Evolutionary conservation across 2,113 vertebrate genomes (phyloP).

Genomic region (Neomonachus schauinslandi): DNA sequence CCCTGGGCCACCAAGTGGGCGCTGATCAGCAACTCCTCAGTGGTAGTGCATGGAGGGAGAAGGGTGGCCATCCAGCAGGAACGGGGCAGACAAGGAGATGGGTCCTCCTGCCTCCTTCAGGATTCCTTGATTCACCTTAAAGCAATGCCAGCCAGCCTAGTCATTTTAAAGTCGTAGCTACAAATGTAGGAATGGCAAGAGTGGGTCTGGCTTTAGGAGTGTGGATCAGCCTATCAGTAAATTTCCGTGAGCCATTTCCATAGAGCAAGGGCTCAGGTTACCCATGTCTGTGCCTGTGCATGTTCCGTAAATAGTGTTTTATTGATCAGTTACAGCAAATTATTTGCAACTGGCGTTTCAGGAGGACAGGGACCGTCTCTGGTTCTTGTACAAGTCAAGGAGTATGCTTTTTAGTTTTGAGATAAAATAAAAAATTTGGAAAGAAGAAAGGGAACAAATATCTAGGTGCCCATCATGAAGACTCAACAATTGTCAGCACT

Average conservation of each 20-base stretch:
- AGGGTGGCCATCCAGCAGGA: rapidly evolving
- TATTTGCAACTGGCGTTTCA: neutral
- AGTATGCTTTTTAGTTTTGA: neutral
- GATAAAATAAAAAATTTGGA: neutral
- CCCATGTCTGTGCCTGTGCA: neutral
- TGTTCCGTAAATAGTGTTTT: neutral
- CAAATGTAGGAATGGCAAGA: constrained; percentile 64
- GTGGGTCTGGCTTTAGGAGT: neutral
- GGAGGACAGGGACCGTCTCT: neutral
- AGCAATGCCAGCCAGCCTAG: constrained; percentile 76
- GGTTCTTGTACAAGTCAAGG: neutral
- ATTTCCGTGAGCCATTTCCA: neutral
- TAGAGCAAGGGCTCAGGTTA: too few relatives aligned
- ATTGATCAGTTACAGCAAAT: neutral
- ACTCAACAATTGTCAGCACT: neutral
- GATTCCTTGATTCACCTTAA: constrained; percentile 69
- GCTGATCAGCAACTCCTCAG: neutral
- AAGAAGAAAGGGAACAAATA: neutral
- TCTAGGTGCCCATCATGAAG: neutral
- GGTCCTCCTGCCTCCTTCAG: neutral
- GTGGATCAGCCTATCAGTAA: neutral
- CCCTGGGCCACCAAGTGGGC: neutral
- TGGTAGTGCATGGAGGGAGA: neutral
- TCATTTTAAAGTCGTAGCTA: constrained; percentile 67
- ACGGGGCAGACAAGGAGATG: neutral